Evolutionary conservation across 2,888 invertebrate genomes (phyloP).

Genomic region (Drosophila sordidapex): DNA sequence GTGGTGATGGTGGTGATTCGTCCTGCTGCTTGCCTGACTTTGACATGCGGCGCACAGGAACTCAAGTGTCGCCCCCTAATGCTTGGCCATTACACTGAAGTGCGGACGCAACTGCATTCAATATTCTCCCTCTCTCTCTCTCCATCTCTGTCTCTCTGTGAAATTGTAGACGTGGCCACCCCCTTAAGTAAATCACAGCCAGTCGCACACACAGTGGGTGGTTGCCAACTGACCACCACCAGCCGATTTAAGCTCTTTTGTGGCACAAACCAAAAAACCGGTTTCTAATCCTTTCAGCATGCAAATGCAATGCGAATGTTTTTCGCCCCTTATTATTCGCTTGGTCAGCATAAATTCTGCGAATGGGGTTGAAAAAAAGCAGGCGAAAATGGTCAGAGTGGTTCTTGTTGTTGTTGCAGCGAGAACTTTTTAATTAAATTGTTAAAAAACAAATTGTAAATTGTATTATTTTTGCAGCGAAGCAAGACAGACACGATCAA

Average conservation of each 20-base stretch:
- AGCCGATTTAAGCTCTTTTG: constrained; percentile 61
- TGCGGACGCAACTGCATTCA: constrained; percentile 47
- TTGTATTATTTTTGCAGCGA: constrained; percentile 11
- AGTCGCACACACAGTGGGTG: constrained; percentile 29
- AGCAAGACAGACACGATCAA: constrained; percentile 40
- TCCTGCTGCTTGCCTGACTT: constrained; percentile 49
- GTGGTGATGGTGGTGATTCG: constrained; percentile 15
- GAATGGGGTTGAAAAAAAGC: constrained; percentile 39
- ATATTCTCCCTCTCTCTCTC: neutral
- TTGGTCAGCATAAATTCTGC: constrained; percentile 50
- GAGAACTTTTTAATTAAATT: constrained; percentile 28
- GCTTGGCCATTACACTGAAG: constrained; percentile 68
- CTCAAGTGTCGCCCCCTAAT: constrained; percentile 72
- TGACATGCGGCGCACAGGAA: constrained; percentile 64
- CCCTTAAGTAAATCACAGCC: constrained; percentile 61
- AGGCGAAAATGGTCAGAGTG: constrained; percentile 23
- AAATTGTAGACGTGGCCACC: constrained; percentile 54
- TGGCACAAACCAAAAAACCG: constrained; percentile 54
- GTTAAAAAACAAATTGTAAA: constrained; percentile 21
- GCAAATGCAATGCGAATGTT: constrained; percentile 45
- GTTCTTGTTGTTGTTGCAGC: constrained; percentile 5
- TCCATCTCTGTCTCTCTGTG: constrained; percentile 22
- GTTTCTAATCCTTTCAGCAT: constrained; percentile 72
- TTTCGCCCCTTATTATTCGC: constrained; percentile 30
- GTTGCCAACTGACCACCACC: constrained; percentile 48